Conservation (phyloP, 2,888 invertebrate species). For the Erynnis tages region DNA sequence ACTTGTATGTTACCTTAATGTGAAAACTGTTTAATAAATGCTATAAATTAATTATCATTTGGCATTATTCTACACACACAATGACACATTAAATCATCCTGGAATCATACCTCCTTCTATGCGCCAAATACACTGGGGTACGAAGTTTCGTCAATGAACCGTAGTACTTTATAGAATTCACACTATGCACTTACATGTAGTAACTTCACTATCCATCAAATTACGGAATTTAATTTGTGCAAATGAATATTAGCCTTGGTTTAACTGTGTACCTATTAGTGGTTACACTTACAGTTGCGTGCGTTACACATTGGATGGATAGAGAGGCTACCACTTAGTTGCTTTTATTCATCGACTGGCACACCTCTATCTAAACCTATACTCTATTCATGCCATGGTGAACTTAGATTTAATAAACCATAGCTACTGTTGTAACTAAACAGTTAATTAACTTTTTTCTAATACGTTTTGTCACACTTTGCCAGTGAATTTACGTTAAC, state of each 20-base stretch:
- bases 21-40: slow-evolving; percentile 78
- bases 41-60: slow-evolving; percentile 73
- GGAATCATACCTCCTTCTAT: slow-evolving; percentile 11
- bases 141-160: slow-evolving; percentile 11
- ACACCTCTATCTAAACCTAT: slow-evolving; percentile 62
- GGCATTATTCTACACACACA: slow-evolving; percentile 72
- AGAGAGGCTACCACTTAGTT: slow-evolving; percentile 48
- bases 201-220: slow-evolving; percentile 52
- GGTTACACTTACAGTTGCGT: not conserved
- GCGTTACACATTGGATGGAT: slow-evolving; percentile 43
- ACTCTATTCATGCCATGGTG: slow-evolving; percentile 57
- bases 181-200: slow-evolving; percentile 53
- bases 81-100: slow-evolving; percentile 22
- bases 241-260: not conserved
- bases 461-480: slow-evolving; percentile 45
- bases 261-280: not conserved
- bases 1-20: slow-evolving; percentile 78
- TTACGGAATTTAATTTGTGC: not conserved
- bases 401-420: slow-evolving; percentile 59
- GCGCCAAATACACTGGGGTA: slow-evolving; percentile 4
- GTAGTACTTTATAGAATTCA: slow-evolving; percentile 29
- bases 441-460: slow-evolving; percentile 69
- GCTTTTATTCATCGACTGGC: slow-evolving; percentile 65
- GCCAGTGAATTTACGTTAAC: slow-evolving; percentile 45
- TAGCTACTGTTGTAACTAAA: slow-evolving; percentile 75